Conservation (phyloP, 1,140 invertebrate genomes). For the Latrodectus geometricus region DNA sequence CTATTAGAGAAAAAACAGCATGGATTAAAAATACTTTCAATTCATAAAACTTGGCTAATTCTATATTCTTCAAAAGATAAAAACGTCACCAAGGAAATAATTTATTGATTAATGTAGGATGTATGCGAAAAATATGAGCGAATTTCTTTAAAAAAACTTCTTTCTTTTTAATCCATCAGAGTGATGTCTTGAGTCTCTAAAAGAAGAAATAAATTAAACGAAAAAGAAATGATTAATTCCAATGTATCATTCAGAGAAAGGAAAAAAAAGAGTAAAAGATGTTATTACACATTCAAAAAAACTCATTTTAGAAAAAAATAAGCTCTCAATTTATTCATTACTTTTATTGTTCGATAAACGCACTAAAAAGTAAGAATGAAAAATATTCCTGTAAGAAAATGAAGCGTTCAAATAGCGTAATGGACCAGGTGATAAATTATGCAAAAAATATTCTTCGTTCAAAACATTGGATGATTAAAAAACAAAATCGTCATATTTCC, state of each 20-base stretch:
- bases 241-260: not conserved
- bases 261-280: not conserved
- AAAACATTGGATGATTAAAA: not conserved
- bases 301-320: not conserved
- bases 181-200: no score
- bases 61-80: no score
- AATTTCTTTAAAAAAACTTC: no score
- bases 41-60: no score
- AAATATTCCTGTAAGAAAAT: conserved; percentile 37
- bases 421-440: conserved; percentile 45
- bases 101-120: no score
- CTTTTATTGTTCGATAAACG: conserved; percentile 35
- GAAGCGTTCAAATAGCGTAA: conserved; percentile 42
- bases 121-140: no score
- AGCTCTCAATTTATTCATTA: conserved; percentile 18
- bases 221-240: conserved; percentile 43
- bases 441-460: conserved; percentile 6
- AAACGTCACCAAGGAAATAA: no score
- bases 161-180: no score
- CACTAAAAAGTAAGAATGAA: conserved; percentile 4
- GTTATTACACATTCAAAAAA: conserved; percentile 4
- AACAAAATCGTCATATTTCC: conserved; percentile 1
- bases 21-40: no score
- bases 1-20: no score
- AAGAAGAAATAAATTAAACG: conserved; percentile 11